Evolutionary conservation across 2,888 invertebrate genomes (phyloP).

Genomic region (Notodonta ziczac): DNA sequence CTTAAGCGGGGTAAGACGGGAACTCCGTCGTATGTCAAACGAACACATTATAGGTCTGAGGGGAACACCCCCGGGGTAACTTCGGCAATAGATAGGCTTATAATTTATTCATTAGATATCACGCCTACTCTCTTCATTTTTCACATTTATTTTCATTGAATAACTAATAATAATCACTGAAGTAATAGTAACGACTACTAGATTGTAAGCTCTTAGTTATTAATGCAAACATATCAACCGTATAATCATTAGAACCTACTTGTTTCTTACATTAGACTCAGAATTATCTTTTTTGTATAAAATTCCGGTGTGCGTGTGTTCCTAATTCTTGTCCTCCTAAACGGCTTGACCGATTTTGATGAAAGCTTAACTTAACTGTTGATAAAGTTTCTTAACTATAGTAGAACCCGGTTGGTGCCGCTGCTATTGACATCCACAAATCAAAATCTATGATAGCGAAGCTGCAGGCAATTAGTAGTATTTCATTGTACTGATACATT

Average conservation of each 20-base stretch:
- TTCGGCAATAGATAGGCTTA: constrained; percentile 62
- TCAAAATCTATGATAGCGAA: too few species aligned
- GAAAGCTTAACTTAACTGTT: too few species aligned
- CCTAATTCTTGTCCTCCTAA: too few species aligned
- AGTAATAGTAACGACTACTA: neutral
- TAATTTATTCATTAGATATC: constrained; percentile 68
- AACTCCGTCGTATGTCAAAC: constrained; percentile 53
- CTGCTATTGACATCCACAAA: too few species aligned
- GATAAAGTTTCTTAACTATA: too few species aligned
- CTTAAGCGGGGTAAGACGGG: constrained; percentile 52
- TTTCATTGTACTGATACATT: neutral
- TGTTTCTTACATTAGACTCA: too few species aligned
- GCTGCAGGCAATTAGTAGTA: neutral
- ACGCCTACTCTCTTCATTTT: constrained; percentile 44
- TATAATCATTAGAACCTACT: neutral
- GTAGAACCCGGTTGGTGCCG: too few species aligned
- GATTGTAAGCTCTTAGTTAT: neutral
- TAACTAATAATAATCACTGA: neutral
- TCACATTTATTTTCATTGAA: constrained; percentile 36
- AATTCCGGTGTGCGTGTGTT: too few species aligned
- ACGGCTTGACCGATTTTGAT: too few species aligned
- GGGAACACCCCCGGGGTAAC: constrained; percentile 44
- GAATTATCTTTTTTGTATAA: too few species aligned
- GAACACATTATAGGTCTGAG: constrained; percentile 43
- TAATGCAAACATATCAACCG: neutral